Base-by-base conservation (phyloP, 2,888 invertebrate species). In the Dolichopus griseipennis region DNA sequence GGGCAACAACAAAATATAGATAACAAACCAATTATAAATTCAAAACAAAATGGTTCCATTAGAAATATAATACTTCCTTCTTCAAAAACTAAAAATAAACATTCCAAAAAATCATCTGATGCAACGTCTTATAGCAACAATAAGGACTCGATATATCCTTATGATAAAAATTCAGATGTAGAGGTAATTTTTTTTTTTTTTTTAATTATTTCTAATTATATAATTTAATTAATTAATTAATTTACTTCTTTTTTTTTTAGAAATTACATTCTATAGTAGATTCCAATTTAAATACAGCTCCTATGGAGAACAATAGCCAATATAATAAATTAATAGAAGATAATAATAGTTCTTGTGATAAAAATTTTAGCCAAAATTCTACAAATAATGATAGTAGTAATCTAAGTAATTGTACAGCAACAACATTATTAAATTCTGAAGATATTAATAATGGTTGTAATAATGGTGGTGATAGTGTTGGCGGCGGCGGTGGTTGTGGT, bases 301-400 rank as follows among this genome's bases (percentile, higher is more conserved):
- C 68, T 66, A 69, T 69, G 61, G 41, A 67, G 64, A 70, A 72
- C 66, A 72, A 72, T 70, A 72, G 71, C 67, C 70, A 71, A 52
- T 52, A 52, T 65, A 70, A 69, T 52, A 72, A 71, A 68, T 68
- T 72, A 70, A 61, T 72, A 68, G 72, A 20, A 34, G 33, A 64
- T 64, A 37, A 64, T 64, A 64, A n/a, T 64, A 34, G 34, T 34
- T 37, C 33, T 34, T 43, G 66, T 61, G 66, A 66, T 66, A 67
- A 65, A 37, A 69, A 65, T 65, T 52, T 18, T 65, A 43, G 65
- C 61, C 67, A 65, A 61, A 67, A 65, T 67, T 37, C 52, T 18
- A 65, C 64, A 27, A 41, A 22, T 33, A 68, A 61, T 34, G 65
- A 64, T 64, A 66, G 67, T 67, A 65, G 64, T 65, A 68, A 68